phyloP scores from a whole-genome alignment of 1,140 invertebrate species.

The Leptinotarsa texana region DNA sequence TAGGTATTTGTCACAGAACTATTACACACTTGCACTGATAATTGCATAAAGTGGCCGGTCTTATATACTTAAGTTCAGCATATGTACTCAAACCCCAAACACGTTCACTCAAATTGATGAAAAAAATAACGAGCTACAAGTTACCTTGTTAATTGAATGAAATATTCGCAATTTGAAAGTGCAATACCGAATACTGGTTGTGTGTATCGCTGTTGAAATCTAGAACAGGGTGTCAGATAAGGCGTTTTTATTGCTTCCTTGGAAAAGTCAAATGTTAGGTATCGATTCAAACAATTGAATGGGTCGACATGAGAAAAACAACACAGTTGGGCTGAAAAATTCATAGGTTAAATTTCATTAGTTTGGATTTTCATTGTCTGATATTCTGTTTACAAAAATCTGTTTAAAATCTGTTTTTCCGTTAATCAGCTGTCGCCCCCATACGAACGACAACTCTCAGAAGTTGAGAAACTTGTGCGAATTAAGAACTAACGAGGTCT shows the following conservation, averaged over 20 bases:
- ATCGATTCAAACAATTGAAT: too few relatives aligned
- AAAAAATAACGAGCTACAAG: constrained; percentile 19
- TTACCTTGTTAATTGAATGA: constrained; percentile 28
- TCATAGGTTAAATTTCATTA: too few relatives aligned
- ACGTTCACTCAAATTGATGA: constrained; percentile 27
- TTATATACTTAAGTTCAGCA: constrained; percentile 14
- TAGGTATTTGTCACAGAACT: background rate
- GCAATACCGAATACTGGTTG: constrained; percentile 16
- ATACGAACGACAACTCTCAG: too few relatives aligned
- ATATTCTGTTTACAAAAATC: too few relatives aligned
- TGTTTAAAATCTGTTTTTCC: too few relatives aligned
- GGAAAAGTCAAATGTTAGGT: background rate
- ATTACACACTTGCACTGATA: constrained; percentile 13
- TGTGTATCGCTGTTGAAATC: background rate
- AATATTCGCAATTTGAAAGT: constrained; percentile 32
- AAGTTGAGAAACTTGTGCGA: too few relatives aligned
- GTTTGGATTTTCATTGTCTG: too few relatives aligned
- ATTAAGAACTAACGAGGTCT: too few relatives aligned
- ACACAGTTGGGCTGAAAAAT: too few relatives aligned
- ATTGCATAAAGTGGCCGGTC: background rate
- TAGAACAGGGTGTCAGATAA: background rate
- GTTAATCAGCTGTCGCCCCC: too few relatives aligned
- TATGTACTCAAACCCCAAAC: constrained; percentile 17
- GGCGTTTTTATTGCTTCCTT: constrained; percentile 11
- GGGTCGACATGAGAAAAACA: too few relatives aligned